Evolutionary conservation across 2,113 vertebrate species (phyloP), one percentile per base, ranked within the genome.

Genomic region (Dipodomys stephensi): DNA sequence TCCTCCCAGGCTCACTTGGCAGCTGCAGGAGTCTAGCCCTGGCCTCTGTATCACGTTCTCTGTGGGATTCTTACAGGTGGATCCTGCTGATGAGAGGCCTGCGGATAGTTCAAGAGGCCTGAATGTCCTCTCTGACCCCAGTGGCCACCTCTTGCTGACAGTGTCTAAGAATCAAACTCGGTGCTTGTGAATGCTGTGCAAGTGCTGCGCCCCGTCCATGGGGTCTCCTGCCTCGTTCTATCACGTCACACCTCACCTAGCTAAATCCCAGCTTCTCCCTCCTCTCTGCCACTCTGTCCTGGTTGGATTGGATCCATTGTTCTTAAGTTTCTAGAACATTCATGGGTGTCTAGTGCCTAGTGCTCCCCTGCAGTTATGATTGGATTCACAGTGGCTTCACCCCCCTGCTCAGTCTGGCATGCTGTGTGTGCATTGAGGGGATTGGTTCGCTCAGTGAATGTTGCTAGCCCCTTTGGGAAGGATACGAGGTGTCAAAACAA

Each of bases 391-490:
- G 39, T 5, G 20, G 72, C 28, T 0, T 15, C 2, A 0, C 19
- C 30, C 71, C 6, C 11, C 73, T n/a, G 32, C 28, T 68, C 7
- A n/a, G n/a, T 62, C 46, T 19, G 49, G 39, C 12, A 81, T 15
- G 39, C 4, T 39, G 32, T 3, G 0, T 35, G 64, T 0, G 0
- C 2, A 0, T 19, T 1, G 25, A 44, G 32, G 16, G 39, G 60
- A 30, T 74, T 12, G 35, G 23, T 35, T 44, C 39, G 28, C 77
- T 68, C 6, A 27, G 62, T 64, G 27, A 39, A 6, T 30, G 57
- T 32, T 60, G 72, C 27, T 0, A 4, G 49, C n/a, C 28, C 30
- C 44, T 80, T 87, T 28, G 74, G 76, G 6, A 53, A 83, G n/a
- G 72, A 79, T 68, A 72, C 1, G 9, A 44, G 27, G 9, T 72